Conservation (phyloP, 1,140 invertebrate genomes). For the Bombus vancouverensis region DNA sequence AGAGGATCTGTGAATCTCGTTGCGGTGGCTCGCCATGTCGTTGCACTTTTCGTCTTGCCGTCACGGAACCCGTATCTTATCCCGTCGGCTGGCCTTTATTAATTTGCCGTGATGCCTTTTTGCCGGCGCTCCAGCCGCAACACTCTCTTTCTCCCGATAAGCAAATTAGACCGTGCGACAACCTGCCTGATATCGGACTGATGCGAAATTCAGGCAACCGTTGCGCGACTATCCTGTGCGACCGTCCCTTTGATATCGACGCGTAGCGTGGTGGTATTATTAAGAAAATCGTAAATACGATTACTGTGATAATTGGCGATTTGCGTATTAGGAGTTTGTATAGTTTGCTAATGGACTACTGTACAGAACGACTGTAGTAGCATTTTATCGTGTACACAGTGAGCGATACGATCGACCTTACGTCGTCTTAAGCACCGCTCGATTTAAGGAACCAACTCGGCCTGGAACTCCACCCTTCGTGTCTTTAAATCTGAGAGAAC, state of each 20-base stretch:
- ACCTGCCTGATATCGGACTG: neutral
- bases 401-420: too few species aligned
- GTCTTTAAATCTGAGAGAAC: neutral
- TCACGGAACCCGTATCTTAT: conserved; percentile 12
- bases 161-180: conserved; percentile 23
- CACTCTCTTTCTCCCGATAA: conserved; percentile 24
- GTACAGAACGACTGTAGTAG: too few species aligned
- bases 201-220: too few species aligned
- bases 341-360: too few species aligned
- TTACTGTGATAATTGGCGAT: too few species aligned
- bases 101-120: conserved; percentile 11
- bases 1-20: neutral
- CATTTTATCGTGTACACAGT: too few species aligned
- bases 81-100: conserved; percentile 13
- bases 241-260: neutral
- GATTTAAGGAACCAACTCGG: too few species aligned
- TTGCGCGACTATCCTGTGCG: too few species aligned
- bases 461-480: neutral
- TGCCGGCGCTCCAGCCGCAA: too few species aligned
- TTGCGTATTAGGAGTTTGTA: too few species aligned
- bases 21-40: neutral
- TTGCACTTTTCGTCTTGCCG: neutral
- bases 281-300: neutral
- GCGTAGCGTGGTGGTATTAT: neutral
- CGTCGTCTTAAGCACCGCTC: too few species aligned